Base-by-base conservation (phyloP, 2,113 vertebrate genomes). In the Bufo gargarizans region DNA sequence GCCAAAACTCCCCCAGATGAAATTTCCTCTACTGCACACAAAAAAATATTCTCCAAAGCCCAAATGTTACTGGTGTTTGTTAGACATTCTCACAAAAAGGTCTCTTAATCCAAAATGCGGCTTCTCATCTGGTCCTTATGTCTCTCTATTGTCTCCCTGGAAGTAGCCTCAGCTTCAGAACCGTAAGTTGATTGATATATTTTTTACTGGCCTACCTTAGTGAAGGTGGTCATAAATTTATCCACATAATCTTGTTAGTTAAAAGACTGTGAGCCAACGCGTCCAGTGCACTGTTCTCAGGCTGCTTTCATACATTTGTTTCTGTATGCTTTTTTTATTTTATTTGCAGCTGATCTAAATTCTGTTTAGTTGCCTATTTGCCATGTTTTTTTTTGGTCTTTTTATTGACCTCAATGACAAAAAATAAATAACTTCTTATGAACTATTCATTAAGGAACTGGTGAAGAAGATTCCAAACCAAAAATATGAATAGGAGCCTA, bases 71-170 rank as follows among this genome's bases (percentile, higher is more conserved):
- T 4, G n/a, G 80, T 12, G 22, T 33, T 58, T 43, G n/a, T 4
- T 19, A 17, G 22, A 17, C 47, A 50, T 50, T 50, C 8, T 22
- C 17, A 69, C 81, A 14, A 83, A 69, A 19, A 17, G 55, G 22
- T 19, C 0, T 0, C 19, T 7, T 58, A 20, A n/a, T 6, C 14
- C 16, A 77, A 13, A 77, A 87, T 87, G 85, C 10, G 13, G 47
- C 49, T 80, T 87, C 50, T 87, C n/a, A 61, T 87, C 7, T 12
- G 80, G n/a, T 80, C 85, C 5, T 16, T 87, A 33, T 87, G 85
- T 87, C 49, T 87, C 33, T 53, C 5, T 69, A 50, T 43, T 69
- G 17, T 53, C 16, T 19, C 22, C 49, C 11, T 19, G 7, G 47
- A 22, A 17, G 10, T 55, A 22, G 77, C n/a, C 56, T 65, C 77